Evolutionary conservation across 2,888 invertebrate species (phyloP), one percentile per base, ranked within the genome.

Genomic region (Dyspetes luteomarginatus): DNA sequence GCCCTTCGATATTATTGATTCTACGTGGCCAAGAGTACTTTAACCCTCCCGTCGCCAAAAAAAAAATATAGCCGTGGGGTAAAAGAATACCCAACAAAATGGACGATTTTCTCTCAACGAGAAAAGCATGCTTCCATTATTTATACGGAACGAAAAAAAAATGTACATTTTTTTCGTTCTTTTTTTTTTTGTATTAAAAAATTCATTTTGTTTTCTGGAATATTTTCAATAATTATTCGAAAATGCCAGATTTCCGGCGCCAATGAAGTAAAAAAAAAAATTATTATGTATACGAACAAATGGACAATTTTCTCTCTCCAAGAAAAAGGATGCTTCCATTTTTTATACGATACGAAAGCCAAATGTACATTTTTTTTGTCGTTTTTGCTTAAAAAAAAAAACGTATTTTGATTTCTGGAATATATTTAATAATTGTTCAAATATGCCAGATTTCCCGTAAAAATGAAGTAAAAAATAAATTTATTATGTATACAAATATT

Each of bases 251-350:
- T 85, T 88, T 85, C 87, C 84, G 64, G 74, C 69, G 69, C 48
- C 58, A 69, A 77, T 68, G 19, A 68, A 26, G 45, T 15, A 41
- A 55, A 45, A 43, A 24, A 74, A 72, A 76, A 76, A 64, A 60
- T 81, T 77, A 78, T 67, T 62, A 60, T 80, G 78, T 79, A 81
- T 82, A 82, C 84, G 81, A 78, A 81, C 83, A 81, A 45, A 55
- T 84, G 85, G 85, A 90, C 87, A 86, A 87, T 88, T 90, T 87
- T 90, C 89, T 89, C 86, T 86, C 83, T 36, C 79, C 77, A 87
- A 90, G 89, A 90, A 89, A 89, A 89, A n/a, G 84, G 58, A 88
- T 89, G 87, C 88, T 90, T 90, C 89, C 90, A 89, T 75, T n/a
- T 36, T 28, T 69, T 65, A 58, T 36, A 58, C 28, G 28, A 50